Evolutionary conservation across 1,140 invertebrate genomes (phyloP), one percentile per base, ranked within the genome.

Genomic region (Chlorops oryzae): DNA sequence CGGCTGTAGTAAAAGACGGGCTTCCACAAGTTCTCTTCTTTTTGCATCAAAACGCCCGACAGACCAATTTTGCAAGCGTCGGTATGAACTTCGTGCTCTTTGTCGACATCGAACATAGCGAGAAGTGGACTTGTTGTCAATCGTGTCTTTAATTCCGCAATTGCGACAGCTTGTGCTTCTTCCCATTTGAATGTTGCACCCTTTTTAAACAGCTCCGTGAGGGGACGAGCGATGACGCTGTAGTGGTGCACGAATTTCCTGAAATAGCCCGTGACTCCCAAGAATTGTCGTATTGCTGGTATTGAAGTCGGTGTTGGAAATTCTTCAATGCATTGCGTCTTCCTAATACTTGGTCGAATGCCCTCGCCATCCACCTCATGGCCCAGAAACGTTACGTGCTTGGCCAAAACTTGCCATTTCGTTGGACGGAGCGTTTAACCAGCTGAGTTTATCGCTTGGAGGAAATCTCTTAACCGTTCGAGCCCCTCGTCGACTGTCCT

Each of bases 221-320:
- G 51, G 13, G 59, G 61, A 2, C 39, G 56, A 5, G 58, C 59
- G 41, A 55, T 59, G 6, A 17, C 27, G 0, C 64, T 56, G 41
- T 62, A 73, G n/a, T 56, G 25, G 25, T 43, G 12, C 3, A 72
- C 57, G 34, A 72, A 73, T 39, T 54, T 54, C 1, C 67, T 34
- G 37, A 74, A 74, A 50, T 66, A 73, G 24, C 68, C 58, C 0
- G 62, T 65, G 0, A 73, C 28, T 1, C 67, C 65, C 5, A 68
- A 42, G 23, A 73, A 63, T 18, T 65, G 59, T 25, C 62, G 48
- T 1, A 70, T 44, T 28, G 66, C 55, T 18, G 61, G 61, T 2
- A 56, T 47, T 32, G 61, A 67, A n/a, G 42, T 42, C 44, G 74
- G 55, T 28, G 18, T 15, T 60, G 51, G 39, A 67, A 58, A 51